Conservation (phyloP, 1,140 invertebrate species). For the Colletes gigas region DNA sequence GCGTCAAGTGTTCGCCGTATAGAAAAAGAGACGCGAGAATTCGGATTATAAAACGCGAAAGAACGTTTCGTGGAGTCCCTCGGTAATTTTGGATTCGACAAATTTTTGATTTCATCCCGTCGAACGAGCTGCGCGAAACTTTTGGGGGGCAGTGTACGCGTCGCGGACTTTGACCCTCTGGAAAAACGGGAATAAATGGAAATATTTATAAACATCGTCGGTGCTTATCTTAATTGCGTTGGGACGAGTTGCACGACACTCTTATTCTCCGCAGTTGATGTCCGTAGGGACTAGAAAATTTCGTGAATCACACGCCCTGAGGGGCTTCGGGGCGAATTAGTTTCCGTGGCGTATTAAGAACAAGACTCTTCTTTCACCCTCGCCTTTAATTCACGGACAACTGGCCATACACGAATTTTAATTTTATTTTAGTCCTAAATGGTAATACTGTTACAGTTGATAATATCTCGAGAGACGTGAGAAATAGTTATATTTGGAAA, state of each 20-base stretch:
- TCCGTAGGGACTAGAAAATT: conserved; percentile 67
- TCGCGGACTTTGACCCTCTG: neutral
- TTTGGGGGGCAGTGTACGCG: conserved; percentile 35
- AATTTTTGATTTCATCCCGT: too few relatives aligned
- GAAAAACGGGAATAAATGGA: conserved; percentile 35
- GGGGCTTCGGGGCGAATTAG: conserved; percentile 58
- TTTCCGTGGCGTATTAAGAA: conserved; percentile 54
- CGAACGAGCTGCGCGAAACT: too few relatives aligned
- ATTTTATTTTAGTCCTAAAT: too few relatives aligned
- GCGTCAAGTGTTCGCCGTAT: conserved; percentile 59
- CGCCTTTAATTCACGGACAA: conserved; percentile 41
- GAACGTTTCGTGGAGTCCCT: too few relatives aligned
- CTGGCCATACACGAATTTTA: conserved; percentile 14
- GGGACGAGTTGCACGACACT: conserved; percentile 61
- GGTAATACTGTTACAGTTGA: too few relatives aligned
- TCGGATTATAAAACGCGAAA: too few relatives aligned
- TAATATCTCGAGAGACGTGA: too few relatives aligned
- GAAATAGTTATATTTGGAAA: too few relatives aligned
- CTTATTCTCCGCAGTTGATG: conserved; percentile 52
- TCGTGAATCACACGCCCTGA: conserved; percentile 55
- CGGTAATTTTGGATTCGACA: too few relatives aligned
- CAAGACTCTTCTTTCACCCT: conserved; percentile 20
- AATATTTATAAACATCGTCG: conserved; percentile 71
- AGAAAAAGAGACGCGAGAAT: too few relatives aligned
- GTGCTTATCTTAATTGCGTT: conserved; percentile 76